Percentiles rank a stretch among this genome's conserved stretches.
These are phyloP conservation scores for Pogona vitticeps DNA, from an alignment of 2,113 vertebrate genomes.

Conservation along the genomic window DNA sequence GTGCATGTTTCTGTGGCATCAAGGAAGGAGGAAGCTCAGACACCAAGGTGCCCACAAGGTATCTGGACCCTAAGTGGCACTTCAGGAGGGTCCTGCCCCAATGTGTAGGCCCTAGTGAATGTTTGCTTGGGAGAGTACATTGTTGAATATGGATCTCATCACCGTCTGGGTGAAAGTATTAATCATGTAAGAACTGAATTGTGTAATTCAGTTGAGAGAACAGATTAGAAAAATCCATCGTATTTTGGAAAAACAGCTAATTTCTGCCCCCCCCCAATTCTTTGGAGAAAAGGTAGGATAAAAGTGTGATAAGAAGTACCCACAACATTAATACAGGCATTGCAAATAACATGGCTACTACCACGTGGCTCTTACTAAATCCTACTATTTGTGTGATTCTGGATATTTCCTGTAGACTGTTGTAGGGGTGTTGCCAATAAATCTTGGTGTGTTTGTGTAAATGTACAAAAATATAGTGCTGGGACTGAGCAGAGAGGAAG, in stretches of 20 bases:
- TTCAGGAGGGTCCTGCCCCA: not conserved
- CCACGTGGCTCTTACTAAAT: not conserved
- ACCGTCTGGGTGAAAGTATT: not conserved
- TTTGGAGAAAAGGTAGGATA: too few relatives aligned
- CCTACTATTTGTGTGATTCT: not conserved
- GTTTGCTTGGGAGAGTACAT: not conserved
- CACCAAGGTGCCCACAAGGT: not conserved
- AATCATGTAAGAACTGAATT: not conserved
- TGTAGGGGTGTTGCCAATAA: not conserved
- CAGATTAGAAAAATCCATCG: too few relatives aligned
- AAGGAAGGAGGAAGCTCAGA: not conserved
- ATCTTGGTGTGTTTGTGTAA: not conserved
- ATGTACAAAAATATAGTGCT: not conserved
- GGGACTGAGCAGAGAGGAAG: not conserved
- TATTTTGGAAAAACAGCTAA: not conserved
- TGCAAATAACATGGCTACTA: too few relatives aligned
- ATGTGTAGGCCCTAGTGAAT: not conserved
- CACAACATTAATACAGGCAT: too few relatives aligned
- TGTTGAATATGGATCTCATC: not conserved
- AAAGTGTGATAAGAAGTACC: too few relatives aligned
- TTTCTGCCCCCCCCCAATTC: not conserved
- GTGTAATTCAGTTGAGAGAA: not conserved
- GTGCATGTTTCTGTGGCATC: too few relatives aligned
- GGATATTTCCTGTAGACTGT: not conserved
- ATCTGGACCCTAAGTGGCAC: not conserved